Evolutionary conservation across 1,140 invertebrate genomes (phyloP), one percentile per base, ranked within the genome.

Genomic region (Coboldia fuscipes): DNA sequence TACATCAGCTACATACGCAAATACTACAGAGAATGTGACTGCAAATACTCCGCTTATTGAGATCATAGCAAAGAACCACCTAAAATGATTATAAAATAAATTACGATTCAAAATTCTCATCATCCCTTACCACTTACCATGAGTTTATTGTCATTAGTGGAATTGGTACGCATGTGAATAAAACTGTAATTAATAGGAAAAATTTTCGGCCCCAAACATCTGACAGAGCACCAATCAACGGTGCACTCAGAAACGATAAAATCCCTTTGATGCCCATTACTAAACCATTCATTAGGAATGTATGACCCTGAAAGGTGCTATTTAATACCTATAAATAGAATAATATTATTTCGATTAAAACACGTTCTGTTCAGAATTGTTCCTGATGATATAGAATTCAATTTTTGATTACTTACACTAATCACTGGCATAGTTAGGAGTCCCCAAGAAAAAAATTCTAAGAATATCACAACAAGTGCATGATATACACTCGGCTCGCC

Each of bases 361-460:
- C 18, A 36, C 20, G 35, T 15, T 30, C n/a, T n/a, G n/a, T n/a
- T n/a, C n/a, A n/a, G n/a, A n/a, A n/a, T n/a, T n/a, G n/a, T n/a
- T n/a, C n/a, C n/a, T n/a, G n/a, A n/a, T n/a, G n/a, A n/a, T n/a
- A n/a, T n/a, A n/a, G n/a, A n/a, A n/a, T n/a, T n/a, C n/a, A n/a
- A 40, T 28, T 28, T 27, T 14, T 10, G 12, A 4, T 10, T 19
- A 64, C 68, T 70, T 61, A 93, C 93, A 42, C 82, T 78, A 54
- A 99, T 98, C 51, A 97, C 83, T 30, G 94, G 94, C 66, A 93
- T 89, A 26, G 92, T 98, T 29, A 99, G 68, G 39, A 99, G 67
- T 35, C 94, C 94, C 93, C 94, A 98, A 36, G 93, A 85, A 62
- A 99, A 99, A 65, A 97, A 98, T 65, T 99, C 94, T 56, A 98